Conservation (phyloP, 1,140 invertebrate genomes). For the Drosophila orena region DNA sequence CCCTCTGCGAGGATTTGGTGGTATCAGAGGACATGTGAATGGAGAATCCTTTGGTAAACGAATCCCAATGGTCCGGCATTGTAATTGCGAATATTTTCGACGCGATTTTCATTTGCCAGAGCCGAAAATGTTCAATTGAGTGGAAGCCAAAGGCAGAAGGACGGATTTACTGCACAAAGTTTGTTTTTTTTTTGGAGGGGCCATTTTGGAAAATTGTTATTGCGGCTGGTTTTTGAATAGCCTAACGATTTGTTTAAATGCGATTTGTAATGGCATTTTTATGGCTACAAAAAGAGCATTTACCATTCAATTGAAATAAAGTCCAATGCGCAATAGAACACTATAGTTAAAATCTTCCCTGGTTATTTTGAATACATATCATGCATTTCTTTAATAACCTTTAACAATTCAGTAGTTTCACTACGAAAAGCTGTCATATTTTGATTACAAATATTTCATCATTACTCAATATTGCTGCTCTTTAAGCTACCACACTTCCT, state of each 20-base stretch:
- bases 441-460: too few relatives aligned
- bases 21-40: slow-evolving; percentile 11
- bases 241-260: slow-evolving; percentile 22
- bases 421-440: too few relatives aligned
- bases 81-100: slow-evolving; percentile 27
- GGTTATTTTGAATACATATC: too few relatives aligned
- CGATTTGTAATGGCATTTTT: neutral
- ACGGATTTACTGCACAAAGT: slow-evolving; percentile 16
- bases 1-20: slow-evolving; percentile 19
- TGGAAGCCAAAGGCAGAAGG: slow-evolving; percentile 14
- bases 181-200: neutral
- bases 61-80: slow-evolving; percentile 33
- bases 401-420: too few relatives aligned
- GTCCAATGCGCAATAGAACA: neutral
- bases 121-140: slow-evolving; percentile 34
- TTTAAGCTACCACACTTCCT: neutral
- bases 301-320: neutral
- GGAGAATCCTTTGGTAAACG: slow-evolving; percentile 24
- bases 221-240: slow-evolving; percentile 16
- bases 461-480: neutral
- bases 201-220: slow-evolving; percentile 24
- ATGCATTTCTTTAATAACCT: too few relatives aligned
- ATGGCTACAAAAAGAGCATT: slow-evolving; percentile 6
- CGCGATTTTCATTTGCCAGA: slow-evolving; percentile 39
- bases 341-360: too few relatives aligned